Evolutionary conservation across 2,797 vertebrate genomes (phyloP), one percentile per base, ranked within the genome.

Genomic region (Halcyon badia): DNA sequence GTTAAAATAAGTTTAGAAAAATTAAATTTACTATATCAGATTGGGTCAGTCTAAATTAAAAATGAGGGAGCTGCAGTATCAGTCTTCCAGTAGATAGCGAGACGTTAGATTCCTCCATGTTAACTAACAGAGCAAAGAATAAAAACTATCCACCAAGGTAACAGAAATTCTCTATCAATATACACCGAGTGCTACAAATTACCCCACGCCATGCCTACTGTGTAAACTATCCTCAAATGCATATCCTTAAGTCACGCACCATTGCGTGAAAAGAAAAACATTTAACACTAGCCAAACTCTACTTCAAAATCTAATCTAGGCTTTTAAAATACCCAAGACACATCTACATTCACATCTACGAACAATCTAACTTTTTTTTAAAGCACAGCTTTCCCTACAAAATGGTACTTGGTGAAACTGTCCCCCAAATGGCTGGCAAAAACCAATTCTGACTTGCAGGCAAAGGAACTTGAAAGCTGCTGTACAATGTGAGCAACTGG

Each of bases 401-500:
- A 87, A 69, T 5, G 0, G 17, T 24, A 49, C 11, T 58, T 54
- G 26, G 76, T 39, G 44, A 82, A 84, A 75, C 6, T 11, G 25
- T 22, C 25, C 14, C 42, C 54, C n/a, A 42, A n/a, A 46, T 2
- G 7, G 14, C 51, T 18, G 24, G 5, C 5, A 41, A 73, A 81
- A 49, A n/a, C 10, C 14, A 44, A 33, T 64, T 89, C 22, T 41
- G n/a, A 57, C 11, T 62, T 49, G 33, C 46, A 61, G 22, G 72
- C 19, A 86, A 49, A 52, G 14, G 24, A 80, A 69, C 8, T 26
- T 42, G 35, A 62, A 65, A 2, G 3, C 9, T 46, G 31, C 42
- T 41, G 28, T 5, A 39, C 1, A 2, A 41, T 5, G 0, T 2
- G 18, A 79, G 15, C 2, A 3, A 6, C 4, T 0, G 0, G 28